Conservation (phyloP, 2,113 vertebrate genomes). For the Tyrannus savana region DNA sequence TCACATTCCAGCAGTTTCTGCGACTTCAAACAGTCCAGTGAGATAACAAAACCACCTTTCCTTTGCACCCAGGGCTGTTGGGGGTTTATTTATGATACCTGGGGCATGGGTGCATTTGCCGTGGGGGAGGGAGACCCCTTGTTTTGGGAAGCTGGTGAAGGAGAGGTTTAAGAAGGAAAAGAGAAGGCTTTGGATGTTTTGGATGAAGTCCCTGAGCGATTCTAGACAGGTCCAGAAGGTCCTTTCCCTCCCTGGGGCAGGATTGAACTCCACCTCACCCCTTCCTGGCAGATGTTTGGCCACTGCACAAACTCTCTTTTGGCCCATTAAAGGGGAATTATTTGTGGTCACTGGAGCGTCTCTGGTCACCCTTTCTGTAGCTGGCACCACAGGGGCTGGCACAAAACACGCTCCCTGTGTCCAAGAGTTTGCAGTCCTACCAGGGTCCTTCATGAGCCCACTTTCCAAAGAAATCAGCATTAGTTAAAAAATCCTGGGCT, state of each 20-base stretch:
- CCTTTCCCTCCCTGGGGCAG: neutral
- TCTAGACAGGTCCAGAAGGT: neutral
- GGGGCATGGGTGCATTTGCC: neutral
- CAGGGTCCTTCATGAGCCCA: neutral
- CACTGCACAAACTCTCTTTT: neutral
- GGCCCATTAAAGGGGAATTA: neutral
- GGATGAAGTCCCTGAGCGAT: neutral
- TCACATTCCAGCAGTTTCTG: neutral
- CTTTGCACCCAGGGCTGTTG: neutral
- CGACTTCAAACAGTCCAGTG: neutral
- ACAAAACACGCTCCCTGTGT: neutral
- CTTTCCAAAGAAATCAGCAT: neutral
- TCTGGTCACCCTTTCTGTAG: neutral
- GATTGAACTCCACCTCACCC: neutral
- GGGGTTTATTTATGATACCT: neutral
- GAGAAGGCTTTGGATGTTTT: neutral
- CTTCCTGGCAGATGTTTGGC: neutral
- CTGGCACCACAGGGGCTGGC: neutral
- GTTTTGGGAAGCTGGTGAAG: neutral
- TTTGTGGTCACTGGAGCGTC: neutral
- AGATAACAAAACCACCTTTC: neutral
- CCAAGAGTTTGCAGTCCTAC: neutral
- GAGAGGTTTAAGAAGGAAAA: neutral
- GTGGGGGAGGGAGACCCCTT: neutral
- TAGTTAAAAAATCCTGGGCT: neutral